Conservation (phyloP, 2,797 vertebrate species). For the Chromis chromis region DNA sequence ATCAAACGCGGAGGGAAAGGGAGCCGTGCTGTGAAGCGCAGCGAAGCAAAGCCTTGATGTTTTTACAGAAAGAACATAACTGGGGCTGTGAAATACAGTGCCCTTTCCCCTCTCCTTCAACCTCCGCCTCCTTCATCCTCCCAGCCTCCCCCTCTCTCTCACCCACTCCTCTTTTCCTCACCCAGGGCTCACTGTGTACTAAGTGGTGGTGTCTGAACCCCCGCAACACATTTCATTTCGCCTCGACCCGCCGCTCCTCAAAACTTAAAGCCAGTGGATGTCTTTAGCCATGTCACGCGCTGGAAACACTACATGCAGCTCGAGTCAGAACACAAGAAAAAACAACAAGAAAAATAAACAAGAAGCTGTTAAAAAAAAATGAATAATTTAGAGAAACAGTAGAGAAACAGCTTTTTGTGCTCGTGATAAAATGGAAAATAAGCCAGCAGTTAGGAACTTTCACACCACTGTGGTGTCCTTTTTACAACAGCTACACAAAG, state of each 20-base stretch:
- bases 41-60: conserved; percentile 67
- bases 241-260: conserved; percentile 1
- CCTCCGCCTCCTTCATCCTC: conserved; percentile 24
- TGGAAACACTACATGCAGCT: conserved; percentile 3
- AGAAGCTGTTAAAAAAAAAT: background rate
- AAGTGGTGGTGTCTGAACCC: conserved; percentile 7
- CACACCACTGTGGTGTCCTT: background rate
- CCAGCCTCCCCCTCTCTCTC: background rate
- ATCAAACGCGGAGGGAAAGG: conserved; percentile 58
- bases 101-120: conserved; percentile 50
- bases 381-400: background rate
- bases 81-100: conserved; percentile 55
- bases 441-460: background rate
- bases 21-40: conserved; percentile 61
- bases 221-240: conserved; percentile 8
- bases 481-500: background rate
- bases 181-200: background rate
- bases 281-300: background rate
- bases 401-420: background rate
- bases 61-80: conserved; percentile 68
- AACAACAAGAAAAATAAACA: background rate
- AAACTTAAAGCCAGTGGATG: conserved; percentile 1
- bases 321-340: background rate
- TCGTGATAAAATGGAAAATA: background rate
- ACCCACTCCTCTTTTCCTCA: background rate